Conservation (phyloP, 2,113 vertebrate genomes). For the Sebastes fasciatus region DNA sequence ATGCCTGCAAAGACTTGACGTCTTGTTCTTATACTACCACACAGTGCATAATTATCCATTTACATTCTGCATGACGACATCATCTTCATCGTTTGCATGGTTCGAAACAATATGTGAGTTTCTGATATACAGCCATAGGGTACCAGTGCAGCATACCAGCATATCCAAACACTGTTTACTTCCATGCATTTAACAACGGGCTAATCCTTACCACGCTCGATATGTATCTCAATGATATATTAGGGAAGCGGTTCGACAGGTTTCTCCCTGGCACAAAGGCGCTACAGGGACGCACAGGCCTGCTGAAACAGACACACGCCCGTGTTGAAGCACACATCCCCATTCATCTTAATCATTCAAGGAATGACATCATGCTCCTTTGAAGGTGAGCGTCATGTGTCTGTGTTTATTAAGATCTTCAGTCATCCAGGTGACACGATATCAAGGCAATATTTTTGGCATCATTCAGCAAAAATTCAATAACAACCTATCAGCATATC, state of each 20-base stretch:
- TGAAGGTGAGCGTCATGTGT: conserved; percentile 11
- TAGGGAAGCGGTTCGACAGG: conserved; percentile 51
- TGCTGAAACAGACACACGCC: conserved; percentile 10
- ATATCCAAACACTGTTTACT: conserved; percentile 27
- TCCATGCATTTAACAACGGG: conserved; percentile 35
- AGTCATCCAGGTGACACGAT: background rate
- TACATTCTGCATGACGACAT: background rate
- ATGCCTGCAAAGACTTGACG: conserved; percentile 31
- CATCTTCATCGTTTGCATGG: background rate
- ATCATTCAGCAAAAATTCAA: too few relatives aligned
- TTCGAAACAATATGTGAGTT: background rate
- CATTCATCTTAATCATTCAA: conserved; percentile 32
- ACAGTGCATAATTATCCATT: background rate
- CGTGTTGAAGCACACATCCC: background rate
- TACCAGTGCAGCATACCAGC: background rate
- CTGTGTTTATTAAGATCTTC: background rate
- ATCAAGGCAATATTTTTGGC: background rate
- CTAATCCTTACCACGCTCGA: conserved; percentile 37
- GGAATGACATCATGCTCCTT: conserved; percentile 27
- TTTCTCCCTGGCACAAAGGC: conserved; percentile 44
- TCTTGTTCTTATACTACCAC: conserved; percentile 8
- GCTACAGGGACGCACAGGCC: conserved; percentile 26
- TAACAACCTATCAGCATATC: too few relatives aligned
- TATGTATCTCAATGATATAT: conserved; percentile 40
- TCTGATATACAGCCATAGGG: background rate